Evolutionary conservation across 1,140 invertebrate species (phyloP), one percentile per base, ranked within the genome.

Genomic region (Trypoxylus dichotomus): DNA sequence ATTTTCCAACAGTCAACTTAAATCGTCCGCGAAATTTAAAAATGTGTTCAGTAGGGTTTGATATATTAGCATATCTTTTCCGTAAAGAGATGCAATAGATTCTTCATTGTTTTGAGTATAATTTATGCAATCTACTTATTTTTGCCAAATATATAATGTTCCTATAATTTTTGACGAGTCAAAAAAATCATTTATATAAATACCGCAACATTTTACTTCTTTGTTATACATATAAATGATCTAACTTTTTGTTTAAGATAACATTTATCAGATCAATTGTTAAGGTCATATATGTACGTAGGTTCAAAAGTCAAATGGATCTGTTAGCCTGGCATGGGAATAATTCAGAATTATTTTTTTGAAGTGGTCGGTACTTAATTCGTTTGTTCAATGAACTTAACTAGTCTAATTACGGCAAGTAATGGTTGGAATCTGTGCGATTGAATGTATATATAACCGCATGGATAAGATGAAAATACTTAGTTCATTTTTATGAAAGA

Each of bases 201-300:
- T 7, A 27, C 60, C 24, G 7, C 60, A 8, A 37, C 2, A 37
- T 8, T 68, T 15, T 68, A 15, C 6, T 29, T 27, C 27, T 68
- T 29, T 29, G 24, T 15, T 68, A 68, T 68, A 27, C 27, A 68
- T 27, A 68, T 68, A 68, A 68, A 24, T 68, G 25, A 68, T 27
- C 60, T 27, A 68, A 3, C 60, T 68, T 68, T 68, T 68, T 68
- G 60, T 68, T 68, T 68, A 68, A 68, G 60, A 68, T 68, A 68
- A 68, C 21, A 29, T 68, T 68, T 68, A 68, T 68, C 60, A 68
- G 60, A 68, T 68, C 60, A 68, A 68, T 68, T 68, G 60, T 68
- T 68, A 15, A 27, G 60, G 60, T 68, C 60, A 68, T 13, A 68
- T 68, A 68, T 24, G 27, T 68, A 68, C 60, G 27, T 68, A 68